Percentiles rank a stretch among this genome's conserved stretches.
Evolutionary conservation across 1,140 invertebrate species (phyloP).

Genomic region (Zelostemma sp.): DNA sequence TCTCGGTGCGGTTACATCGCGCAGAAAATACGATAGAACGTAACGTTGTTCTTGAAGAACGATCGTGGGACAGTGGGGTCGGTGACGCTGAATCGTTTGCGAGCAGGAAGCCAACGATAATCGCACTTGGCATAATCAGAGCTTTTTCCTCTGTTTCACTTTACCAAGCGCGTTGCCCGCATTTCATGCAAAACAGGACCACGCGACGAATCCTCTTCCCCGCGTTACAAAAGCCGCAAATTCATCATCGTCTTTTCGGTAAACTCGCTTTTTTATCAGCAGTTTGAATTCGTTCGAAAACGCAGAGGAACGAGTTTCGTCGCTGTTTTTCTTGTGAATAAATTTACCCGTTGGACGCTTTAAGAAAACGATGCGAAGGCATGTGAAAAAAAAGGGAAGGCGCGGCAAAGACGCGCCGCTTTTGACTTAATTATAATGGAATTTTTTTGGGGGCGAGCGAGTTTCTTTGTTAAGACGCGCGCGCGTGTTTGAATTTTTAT

Average conservation of each 20-base stretch:
- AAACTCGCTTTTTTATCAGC: no score
- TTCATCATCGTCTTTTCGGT: no score
- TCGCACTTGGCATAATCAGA: constrained; percentile 49
- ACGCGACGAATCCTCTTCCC: constrained; percentile 7
- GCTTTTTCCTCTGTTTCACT: constrained; percentile 34
- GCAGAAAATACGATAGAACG: no score
- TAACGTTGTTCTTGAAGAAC: constrained; percentile 41
- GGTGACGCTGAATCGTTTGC: constrained; percentile 43
- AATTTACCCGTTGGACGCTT: constrained; percentile 4
- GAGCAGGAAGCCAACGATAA: constrained; percentile 46
- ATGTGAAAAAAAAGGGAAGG: constrained; percentile 2
- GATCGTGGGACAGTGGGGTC: constrained; percentile 43
- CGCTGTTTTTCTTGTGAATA: constrained; percentile 4
- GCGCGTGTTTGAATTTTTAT: constrained; percentile 20
- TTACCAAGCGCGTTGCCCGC: neutral
- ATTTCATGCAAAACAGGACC: constrained; percentile 13
- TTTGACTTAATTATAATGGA: constrained; percentile 15
- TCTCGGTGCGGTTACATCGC: no score
- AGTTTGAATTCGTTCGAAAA: neutral
- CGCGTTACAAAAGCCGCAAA: no score
- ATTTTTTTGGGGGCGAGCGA: constrained; percentile 5
- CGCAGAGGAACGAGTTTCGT: neutral
- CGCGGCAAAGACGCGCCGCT: constrained; percentile 12
- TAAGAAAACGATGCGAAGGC: constrained; percentile 9
- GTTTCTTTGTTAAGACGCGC: constrained; percentile 13